Base-by-base conservation (phyloP, 2,797 vertebrate species). In the Mus spretus region DNA sequence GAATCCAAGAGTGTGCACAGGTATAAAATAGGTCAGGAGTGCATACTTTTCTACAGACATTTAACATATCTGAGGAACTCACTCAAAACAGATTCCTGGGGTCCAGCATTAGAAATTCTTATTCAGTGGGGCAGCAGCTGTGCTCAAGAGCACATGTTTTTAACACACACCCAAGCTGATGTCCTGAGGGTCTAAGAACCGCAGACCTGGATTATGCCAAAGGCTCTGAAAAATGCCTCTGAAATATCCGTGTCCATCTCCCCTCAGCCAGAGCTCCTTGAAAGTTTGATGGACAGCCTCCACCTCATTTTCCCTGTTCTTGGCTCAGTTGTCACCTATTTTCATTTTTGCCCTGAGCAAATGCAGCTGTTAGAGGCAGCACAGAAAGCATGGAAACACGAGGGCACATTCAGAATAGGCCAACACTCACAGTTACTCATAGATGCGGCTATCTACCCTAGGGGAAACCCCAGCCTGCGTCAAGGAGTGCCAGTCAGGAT, bases 401-500 rank as follows among this genome's bases (percentile, higher is more conserved):
- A 63, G 9, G 24, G 13, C n/a, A 57, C 50, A 67, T 26, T 67
- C 17, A 4, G 77, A 88, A 94, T 20, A 34, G 74, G 72, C 0
- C 0, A 67, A 74, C n/a, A 24, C 63, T 61, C 34, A 47, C 2
- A 2, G 87, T 96, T 96, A 90, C 61, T 95, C 94, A 96, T 0
- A 0, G 74, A 94, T 50, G 63, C 22, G 24, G 78, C 67, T 61
- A 87, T 96, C 74, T 44, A 78, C 92, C 93, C 83, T 83, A 1
- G 31, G 87, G 90, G 90, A 96, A 67, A 88, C 77, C 17, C 57
- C 81, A 95, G 75, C 75, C 90, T 86, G 44, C 14, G 4, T 94
- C 89, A 97, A 70, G 94, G 89, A 87, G 91, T 84, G 92, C 78
- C 86, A 74, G 22, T 86, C 87, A 28, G 57, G 92, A 95, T 86